Base-by-base conservation (phyloP, 2,888 invertebrate genomes). In the Desoria tigrina region DNA sequence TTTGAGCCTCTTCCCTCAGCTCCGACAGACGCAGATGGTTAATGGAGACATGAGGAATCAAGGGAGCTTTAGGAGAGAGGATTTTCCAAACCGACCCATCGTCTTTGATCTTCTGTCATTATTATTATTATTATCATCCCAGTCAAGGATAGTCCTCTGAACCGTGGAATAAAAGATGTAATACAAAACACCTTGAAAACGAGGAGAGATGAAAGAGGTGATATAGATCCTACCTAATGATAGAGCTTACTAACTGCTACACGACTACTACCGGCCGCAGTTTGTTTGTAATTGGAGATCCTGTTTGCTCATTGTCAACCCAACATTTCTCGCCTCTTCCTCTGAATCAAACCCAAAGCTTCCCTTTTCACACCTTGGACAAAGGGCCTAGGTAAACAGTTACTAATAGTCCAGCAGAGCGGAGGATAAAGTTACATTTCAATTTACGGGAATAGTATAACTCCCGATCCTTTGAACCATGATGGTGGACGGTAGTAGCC, bases 251-350 rank as follows among this genome's bases (percentile, higher is more conserved):
- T n/a, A n/a, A n/a, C n/a, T n/a, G n/a, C n/a, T n/a, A n/a, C n/a
- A n/a, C n/a, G n/a, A n/a, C n/a, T n/a, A n/a, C n/a, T n/a, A n/a
- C 37, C 37, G 49, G 39, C 68, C 72, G 72, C 72, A 68, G 61
- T 69, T 69, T 69, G 72, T 72, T 72, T 72, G 72, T 69, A 72
- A 72, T 72, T 69, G 72, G 72, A 72, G 67, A 72, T 51, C 49
- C 65, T 69, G 65, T 69, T 72, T 66, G 67, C 37, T 65, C 54
- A 63, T 65, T 67, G 57, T 67, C 56, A 59, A 37, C 42, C 11
- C 51, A 51, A 16, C 28, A 7, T 16, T 45, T 45, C 6, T 45
- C 9, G n/a, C 32, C 32, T 32, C 32, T 32, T 32, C 6, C 6
- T 32, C 4, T 32, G 32, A 11, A 32, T 32, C n/a, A 45, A 45